These are phyloP conservation scores for Avahi laniger DNA, from an alignment of 2,797 vertebrate genomes.

Conservation along the genomic window DNA sequence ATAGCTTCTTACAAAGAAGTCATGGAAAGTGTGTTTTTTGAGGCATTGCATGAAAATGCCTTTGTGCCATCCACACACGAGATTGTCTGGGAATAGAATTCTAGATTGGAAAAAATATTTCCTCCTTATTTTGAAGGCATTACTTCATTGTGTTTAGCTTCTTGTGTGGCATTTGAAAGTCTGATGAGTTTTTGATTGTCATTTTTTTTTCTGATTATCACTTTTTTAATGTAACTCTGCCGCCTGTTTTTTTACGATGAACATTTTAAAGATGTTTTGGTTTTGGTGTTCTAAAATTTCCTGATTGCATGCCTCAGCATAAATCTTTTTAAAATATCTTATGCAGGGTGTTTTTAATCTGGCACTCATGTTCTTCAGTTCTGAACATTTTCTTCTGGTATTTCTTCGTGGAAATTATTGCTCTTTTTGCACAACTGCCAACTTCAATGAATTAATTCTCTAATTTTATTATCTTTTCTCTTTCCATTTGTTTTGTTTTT, in stretches of 20 bases:
- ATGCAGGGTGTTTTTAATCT: not conserved
- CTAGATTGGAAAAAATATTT: not conserved
- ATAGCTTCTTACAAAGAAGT: not conserved
- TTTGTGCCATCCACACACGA: not conserved
- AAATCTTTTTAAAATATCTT: not conserved
- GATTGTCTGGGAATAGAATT: not conserved
- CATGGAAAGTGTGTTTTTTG: not conserved
- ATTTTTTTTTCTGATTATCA: not conserved
- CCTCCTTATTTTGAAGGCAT: not conserved
- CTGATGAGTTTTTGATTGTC: not conserved
- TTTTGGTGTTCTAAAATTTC: not conserved
- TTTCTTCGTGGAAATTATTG: not conserved
- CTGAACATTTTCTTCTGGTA: not conserved
- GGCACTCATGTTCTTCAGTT: not conserved
- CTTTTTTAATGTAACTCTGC: not conserved
- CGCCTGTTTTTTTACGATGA: not conserved
- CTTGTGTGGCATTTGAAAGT: not conserved
- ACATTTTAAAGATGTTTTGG: not conserved
- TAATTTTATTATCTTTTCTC: not conserved
- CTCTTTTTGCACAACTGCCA: not conserved
- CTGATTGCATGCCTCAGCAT: not conserved
- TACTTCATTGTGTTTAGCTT: not conserved
- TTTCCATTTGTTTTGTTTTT: not conserved
- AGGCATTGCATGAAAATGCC: not conserved
- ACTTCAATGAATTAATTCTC: not conserved